Base-by-base conservation (phyloP, 1,140 invertebrate genomes). In the Acromyrmex heyeri region DNA sequence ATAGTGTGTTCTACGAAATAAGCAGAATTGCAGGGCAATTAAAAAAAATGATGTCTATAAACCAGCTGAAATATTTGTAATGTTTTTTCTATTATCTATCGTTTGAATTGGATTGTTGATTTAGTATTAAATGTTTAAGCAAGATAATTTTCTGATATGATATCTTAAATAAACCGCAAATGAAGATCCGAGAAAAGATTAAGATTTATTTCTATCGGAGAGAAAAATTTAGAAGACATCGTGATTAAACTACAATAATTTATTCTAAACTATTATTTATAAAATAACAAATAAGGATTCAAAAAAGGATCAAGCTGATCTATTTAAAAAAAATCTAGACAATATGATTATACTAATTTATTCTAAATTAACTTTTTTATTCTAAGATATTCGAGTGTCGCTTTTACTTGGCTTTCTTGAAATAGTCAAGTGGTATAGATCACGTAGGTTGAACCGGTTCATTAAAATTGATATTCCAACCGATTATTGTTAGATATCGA, bases 391-490 rank as follows among this genome's bases (percentile, higher is more conserved):
- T 30, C 14, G 27, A 34, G 30, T 6, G 7, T 48, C 3, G 14
- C 6, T 48, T 77, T 73, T 48, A 53, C 62, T 1, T 53, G n/a
- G 18, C 18, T 1, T 69, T 82, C 16, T 72, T 38, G 24, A 44
- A 57, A 81, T 27, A 70, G 16, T 44, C n/a, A 21, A 69, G 27
- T 30, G 24, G 57, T 14, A 12, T 14, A 12, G 18, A 48, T 44
- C 67, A 34, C 53, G 50, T 65, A 38, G 14, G 0, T 70, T 8
- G 30, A 55, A 72, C 67, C 79, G 67, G 24, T 82, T 82, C 38
- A 24, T 59, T 14, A 38, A 44, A 44, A 82, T 59, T 72, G 34
- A 72, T 81, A 59, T 61, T 73, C 34, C 24, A 53, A 81, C 78
- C 34, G 78, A 30, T 81, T 81, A 70, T 57, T 72, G 21, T 62